phyloP scores from a whole-genome alignment of 1,140 invertebrate genomes.

The Streblospio benedicti region DNA sequence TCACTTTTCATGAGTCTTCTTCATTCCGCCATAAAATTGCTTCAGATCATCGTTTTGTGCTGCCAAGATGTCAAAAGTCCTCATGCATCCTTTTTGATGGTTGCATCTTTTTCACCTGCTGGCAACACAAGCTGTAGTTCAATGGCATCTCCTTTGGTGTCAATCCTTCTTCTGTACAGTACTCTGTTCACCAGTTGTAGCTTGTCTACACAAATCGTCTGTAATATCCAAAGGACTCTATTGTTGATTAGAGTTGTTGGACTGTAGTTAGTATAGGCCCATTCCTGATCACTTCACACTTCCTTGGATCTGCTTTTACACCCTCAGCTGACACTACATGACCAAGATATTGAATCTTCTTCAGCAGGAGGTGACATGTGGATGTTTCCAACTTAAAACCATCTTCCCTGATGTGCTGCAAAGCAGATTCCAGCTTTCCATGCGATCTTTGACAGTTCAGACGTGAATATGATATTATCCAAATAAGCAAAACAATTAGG shows the following conservation, averaged over 20 bases:
- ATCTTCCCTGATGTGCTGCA: conserved; percentile 33
- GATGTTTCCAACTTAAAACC: conserved; percentile 46
- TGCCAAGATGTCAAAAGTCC: conserved; percentile 11
- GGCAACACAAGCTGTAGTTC: no score
- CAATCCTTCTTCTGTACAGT: no score
- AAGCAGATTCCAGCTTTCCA: conserved; percentile 35
- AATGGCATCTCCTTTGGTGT: no score
- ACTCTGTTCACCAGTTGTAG: conserved; percentile 8
- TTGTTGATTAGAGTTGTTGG: neutral
- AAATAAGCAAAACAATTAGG: no score
- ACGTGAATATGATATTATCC: neutral
- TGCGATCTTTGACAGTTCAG: conserved; percentile 41
- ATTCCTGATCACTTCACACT: neutral
- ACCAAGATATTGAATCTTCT: conserved; percentile 41
- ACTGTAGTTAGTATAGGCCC: neutral
- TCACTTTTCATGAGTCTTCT: no score
- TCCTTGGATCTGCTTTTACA: conserved; percentile 14
- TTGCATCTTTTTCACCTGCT: neutral
- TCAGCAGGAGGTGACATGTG: conserved; percentile 29
- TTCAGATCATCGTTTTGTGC: no score
- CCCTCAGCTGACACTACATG: conserved; percentile 20
- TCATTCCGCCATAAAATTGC: no score
- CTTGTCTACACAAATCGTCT: conserved; percentile 7
- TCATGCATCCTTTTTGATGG: conserved; percentile 11
- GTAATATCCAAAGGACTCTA: neutral